Evolutionary conservation across 2,888 invertebrate genomes (phyloP).

Genomic region (Formica aserva): DNA sequence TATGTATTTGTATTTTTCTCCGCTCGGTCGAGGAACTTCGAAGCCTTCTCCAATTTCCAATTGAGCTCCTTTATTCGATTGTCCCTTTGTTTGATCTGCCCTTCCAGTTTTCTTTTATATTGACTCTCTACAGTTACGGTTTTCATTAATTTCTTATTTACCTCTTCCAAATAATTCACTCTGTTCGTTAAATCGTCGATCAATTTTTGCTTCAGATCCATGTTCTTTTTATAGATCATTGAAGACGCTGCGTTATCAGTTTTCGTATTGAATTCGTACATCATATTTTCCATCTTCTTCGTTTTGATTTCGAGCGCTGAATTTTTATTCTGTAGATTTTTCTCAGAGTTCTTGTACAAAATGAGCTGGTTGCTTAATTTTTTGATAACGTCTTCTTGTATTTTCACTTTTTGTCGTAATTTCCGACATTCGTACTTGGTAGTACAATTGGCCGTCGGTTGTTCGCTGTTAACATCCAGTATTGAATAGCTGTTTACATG

Average conservation of each 20-base stretch:
- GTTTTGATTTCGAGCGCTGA: slow-evolving; percentile 65
- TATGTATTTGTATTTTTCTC: slow-evolving; percentile 82
- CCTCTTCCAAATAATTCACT: slow-evolving; percentile 77
- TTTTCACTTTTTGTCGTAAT: slow-evolving; percentile 73
- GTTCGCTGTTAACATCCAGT: slow-evolving; percentile 1
- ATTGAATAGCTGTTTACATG: background rate
- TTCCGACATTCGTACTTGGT: slow-evolving; percentile 54
- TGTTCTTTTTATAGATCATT: slow-evolving; percentile 36
- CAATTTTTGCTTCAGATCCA: slow-evolving; percentile 68
- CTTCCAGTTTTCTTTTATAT: slow-evolving; percentile 77
- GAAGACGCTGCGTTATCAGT: slow-evolving; percentile 31
- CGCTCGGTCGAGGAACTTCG: slow-evolving; percentile 82
- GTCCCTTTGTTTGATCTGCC: slow-evolving; percentile 79
- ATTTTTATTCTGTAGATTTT: slow-evolving; percentile 67
- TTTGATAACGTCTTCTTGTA: slow-evolving; percentile 79
- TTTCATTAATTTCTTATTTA: slow-evolving; percentile 80
- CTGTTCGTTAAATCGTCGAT: slow-evolving; percentile 76
- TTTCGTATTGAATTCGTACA: slow-evolving; percentile 62
- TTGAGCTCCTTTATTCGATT: slow-evolving; percentile 82
- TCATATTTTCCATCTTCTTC: slow-evolving; percentile 70
- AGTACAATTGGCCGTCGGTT: background rate
- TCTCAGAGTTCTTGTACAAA: slow-evolving; percentile 76
- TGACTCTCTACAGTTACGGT: slow-evolving; percentile 77
- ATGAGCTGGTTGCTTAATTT: slow-evolving; percentile 78
- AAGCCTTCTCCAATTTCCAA: slow-evolving; percentile 83